Evolutionary conservation across 2,797 vertebrate species (phyloP).

Genomic region (Epinephelus awoara): DNA sequence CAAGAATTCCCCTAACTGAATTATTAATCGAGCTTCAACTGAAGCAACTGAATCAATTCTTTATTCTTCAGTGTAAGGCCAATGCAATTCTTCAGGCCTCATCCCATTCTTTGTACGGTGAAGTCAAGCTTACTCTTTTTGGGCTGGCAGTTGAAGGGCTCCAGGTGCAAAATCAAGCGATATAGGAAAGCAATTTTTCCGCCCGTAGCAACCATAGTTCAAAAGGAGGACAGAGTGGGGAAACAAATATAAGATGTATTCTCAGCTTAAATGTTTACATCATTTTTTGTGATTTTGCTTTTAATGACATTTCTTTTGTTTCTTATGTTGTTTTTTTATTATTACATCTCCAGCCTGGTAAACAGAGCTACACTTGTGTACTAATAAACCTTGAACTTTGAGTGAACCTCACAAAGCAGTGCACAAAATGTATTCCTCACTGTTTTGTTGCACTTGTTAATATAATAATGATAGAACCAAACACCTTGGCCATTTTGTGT

Average conservation of each 20-base stretch:
- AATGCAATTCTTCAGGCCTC: background rate
- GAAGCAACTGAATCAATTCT: background rate
- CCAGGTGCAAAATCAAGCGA: background rate
- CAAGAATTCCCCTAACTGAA: background rate
- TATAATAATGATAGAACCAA: slow-evolving; percentile 37
- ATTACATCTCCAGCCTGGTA: slow-evolving; percentile 5
- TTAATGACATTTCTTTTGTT: background rate
- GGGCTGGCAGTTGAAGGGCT: background rate
- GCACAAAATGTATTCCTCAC: slow-evolving; percentile 15
- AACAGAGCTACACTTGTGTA: slow-evolving; percentile 10
- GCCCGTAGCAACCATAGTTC: background rate
- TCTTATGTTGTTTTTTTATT: slow-evolving; percentile 18
- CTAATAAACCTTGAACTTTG: slow-evolving; percentile 30
- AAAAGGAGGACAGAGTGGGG: background rate
- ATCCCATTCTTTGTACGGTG: background rate
- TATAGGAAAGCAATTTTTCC: background rate
- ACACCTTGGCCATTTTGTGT: slow-evolving; percentile 16
- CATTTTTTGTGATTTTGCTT: background rate
- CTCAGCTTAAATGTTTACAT: background rate
- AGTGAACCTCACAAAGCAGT: slow-evolving; percentile 31
- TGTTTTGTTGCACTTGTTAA: slow-evolving; percentile 32
- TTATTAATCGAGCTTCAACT: background rate
- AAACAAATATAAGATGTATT: slow-evolving; percentile 2
- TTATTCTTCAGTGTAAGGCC: background rate
- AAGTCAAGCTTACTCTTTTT: background rate